phyloP scores from a whole-genome alignment of 2,888 invertebrate genomes.

The Eucera pruinosa region DNA sequence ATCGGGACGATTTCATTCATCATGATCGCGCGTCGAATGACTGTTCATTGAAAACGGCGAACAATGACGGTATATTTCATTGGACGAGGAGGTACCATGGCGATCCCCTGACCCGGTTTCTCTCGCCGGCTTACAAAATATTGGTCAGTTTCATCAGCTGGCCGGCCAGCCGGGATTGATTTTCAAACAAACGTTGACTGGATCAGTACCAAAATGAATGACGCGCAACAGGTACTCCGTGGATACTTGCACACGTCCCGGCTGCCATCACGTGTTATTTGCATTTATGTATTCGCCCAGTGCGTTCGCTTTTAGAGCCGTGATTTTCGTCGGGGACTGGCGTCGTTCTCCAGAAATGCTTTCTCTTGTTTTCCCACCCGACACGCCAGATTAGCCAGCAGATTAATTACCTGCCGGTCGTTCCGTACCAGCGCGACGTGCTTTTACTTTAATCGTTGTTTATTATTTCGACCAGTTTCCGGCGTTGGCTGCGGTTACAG shows the following conservation, averaged over 20 bases:
- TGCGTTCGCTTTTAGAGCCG: slow-evolving; percentile 47
- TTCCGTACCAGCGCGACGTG: slow-evolving; percentile 10
- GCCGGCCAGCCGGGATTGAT: slow-evolving; percentile 57
- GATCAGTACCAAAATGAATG: slow-evolving; percentile 80
- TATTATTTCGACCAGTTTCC: slow-evolving; percentile 21
- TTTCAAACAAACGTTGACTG: slow-evolving; percentile 74
- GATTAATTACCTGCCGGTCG: slow-evolving; percentile 41
- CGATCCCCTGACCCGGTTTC: neutral
- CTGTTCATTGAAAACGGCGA: slow-evolving; percentile 6
- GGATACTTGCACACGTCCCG: slow-evolving; percentile 73
- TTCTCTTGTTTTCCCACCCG: slow-evolving; percentile 28
- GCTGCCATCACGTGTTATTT: slow-evolving; percentile 73
- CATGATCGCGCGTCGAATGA: slow-evolving; percentile 19
- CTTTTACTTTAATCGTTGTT: slow-evolving; percentile 41
- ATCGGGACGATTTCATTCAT: slow-evolving; percentile 1
- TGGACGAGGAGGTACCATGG: neutral
- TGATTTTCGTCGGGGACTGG: slow-evolving; percentile 3
- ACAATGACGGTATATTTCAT: slow-evolving; percentile 10
- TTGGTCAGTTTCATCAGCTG: slow-evolving; percentile 65
- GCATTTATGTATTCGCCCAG: slow-evolving; percentile 59
- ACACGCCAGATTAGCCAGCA: slow-evolving; percentile 28
- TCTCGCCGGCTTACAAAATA: slow-evolving; percentile 50
- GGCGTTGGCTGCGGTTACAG: no score
- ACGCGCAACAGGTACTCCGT: slow-evolving; percentile 78
- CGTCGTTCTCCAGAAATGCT: slow-evolving; percentile 33